Evolutionary conservation across 2,113 vertebrate genomes (phyloP).

Genomic region (Spermophilus dauricus): DNA sequence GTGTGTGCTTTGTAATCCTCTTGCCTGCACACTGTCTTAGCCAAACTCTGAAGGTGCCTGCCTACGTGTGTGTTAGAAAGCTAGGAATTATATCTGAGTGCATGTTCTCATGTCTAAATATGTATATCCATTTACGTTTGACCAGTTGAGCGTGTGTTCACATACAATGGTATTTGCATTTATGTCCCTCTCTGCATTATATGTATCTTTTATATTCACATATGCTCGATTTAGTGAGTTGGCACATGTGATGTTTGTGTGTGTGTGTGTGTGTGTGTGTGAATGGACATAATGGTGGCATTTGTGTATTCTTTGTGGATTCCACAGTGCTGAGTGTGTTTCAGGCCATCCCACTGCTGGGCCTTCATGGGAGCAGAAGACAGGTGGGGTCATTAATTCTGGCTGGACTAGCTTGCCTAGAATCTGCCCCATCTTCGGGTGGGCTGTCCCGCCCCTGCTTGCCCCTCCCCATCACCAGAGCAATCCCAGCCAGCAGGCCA

Average conservation of each 20-base stretch:
- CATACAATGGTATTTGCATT: neutral
- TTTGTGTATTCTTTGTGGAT: neutral
- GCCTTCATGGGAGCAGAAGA: neutral
- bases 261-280: neutral
- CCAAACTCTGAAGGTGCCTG: neutral
- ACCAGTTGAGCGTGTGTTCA: neutral
- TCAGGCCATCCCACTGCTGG: neutral
- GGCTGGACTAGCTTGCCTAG: neutral
- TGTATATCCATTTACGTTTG: neutral
- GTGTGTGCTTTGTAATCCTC: neutral
- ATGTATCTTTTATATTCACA: neutral
- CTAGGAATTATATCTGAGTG: neutral
- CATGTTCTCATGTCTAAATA: neutral
- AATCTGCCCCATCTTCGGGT: neutral
- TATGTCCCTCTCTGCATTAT: neutral
- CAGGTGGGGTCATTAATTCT: neutral
- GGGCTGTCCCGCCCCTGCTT: neutral
- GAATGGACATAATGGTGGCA: neutral
- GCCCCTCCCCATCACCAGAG: slow-evolving; percentile 85
- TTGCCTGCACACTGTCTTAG: neutral
- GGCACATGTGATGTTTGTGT: neutral
- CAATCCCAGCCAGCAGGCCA: slow-evolving; percentile 76
- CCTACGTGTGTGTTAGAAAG: neutral
- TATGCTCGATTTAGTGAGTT: neutral
- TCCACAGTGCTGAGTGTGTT: neutral